Percentiles rank a stretch among this genome's conserved stretches.
phyloP scores from a whole-genome alignment of 1,140 invertebrate genomes.

The Pentalonia nigronervosa region DNA sequence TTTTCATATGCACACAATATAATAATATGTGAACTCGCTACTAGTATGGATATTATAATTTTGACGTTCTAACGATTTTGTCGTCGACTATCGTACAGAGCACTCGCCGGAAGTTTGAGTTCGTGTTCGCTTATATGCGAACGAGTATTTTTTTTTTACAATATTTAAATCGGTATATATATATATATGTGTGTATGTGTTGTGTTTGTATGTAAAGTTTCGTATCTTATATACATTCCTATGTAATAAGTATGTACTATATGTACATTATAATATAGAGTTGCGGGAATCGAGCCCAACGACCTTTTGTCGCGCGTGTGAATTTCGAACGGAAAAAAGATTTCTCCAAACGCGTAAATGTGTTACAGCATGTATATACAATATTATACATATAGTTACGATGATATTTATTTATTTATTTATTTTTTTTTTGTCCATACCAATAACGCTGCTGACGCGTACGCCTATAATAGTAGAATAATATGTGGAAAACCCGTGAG shows the following conservation, averaged over 20 bases:
- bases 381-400: not conserved
- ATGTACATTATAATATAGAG: not conserved
- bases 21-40: not conserved
- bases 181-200: not conserved
- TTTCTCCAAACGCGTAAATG: not conserved
- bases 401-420: too few species aligned
- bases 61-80: not conserved
- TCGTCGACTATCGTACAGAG: not conserved
- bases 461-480: not conserved
- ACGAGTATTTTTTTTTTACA: not conserved
- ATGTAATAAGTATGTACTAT: too few species aligned
- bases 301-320: not conserved
- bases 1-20: too few species aligned
- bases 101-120: not conserved
- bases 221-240: too few species aligned
- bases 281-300: not conserved
- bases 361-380: not conserved
- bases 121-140: not conserved
- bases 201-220: not conserved
- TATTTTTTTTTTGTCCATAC: not conserved
- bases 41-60: too few species aligned
- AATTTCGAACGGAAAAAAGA: not conserved
- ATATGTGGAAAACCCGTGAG: not conserved
- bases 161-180: not conserved
- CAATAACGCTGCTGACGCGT: not conserved